phyloP scores from a whole-genome alignment of 92 coral and sea anemone genomes.

The Galaxea fascicularis region DNA sequence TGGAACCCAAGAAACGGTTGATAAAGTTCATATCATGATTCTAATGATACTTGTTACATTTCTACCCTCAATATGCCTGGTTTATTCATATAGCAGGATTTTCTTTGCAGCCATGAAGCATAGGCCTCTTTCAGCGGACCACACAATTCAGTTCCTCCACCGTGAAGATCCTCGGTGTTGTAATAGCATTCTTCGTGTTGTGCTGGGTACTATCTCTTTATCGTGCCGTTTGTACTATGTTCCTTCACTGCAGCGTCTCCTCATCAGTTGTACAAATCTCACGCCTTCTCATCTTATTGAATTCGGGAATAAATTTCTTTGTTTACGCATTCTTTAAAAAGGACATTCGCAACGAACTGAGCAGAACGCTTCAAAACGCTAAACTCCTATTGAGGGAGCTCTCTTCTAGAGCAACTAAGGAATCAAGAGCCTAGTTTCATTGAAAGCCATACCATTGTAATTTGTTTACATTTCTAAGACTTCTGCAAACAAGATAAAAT shows the following conservation, averaged over 20 bases:
- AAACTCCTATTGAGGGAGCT: not conserved
- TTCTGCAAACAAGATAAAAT: too few species aligned
- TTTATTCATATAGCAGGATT: conserved; percentile 11
- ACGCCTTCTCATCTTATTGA: conserved; percentile 56
- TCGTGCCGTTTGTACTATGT: conserved; percentile 47
- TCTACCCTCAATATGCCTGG: conserved; percentile 36
- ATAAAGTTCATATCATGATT: conserved; percentile 35
- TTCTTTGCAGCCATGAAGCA: conserved; percentile 15
- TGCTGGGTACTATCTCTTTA: conserved; percentile 58
- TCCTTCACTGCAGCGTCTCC: conserved; percentile 32
- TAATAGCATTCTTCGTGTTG: conserved; percentile 57
- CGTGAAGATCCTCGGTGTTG: conserved; percentile 43
- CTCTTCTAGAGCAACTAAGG: conserved; percentile 17
- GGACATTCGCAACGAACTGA: conserved; percentile 65
- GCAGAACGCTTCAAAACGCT: not conserved
- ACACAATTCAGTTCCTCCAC: conserved; percentile 15
- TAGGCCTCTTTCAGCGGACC: not conserved
- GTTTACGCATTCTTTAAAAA: conserved; percentile 68
- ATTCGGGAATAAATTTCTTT: conserved; percentile 61
- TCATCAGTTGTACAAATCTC: conserved; percentile 22
- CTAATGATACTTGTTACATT: conserved; percentile 44
- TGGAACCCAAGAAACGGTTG: conserved; percentile 1
- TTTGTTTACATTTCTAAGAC: too few species aligned
- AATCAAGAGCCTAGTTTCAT: not conserved
- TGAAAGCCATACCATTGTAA: too few species aligned